A percentile compares a stretch with the other conserved stretches of the same genome.
These are phyloP conservation scores for Indicator maculatus DNA, from an alignment of 2,113 vertebrate genomes.

Conservation along the genomic window DNA sequence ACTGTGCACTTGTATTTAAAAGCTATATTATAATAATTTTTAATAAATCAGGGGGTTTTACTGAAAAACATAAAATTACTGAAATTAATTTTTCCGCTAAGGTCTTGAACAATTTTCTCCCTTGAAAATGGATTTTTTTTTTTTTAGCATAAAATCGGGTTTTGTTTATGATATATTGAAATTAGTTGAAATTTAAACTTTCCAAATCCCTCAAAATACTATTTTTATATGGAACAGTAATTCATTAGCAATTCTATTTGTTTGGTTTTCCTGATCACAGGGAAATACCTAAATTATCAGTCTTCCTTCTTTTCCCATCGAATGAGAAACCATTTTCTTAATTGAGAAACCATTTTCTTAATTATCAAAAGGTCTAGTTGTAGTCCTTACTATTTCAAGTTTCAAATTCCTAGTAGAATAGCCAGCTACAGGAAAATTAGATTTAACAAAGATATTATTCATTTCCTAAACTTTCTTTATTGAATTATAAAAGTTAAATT, in stretches of 20 bases:
- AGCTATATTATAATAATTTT: background rate
- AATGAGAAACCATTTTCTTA: background rate
- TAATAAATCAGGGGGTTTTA: accelerated
- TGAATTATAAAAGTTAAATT: background rate
- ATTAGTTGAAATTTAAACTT: background rate
- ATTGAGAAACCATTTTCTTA: background rate
- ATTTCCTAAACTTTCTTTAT: background rate
- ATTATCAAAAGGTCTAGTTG: background rate
- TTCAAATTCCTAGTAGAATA: background rate
- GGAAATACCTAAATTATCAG: background rate
- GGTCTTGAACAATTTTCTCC: background rate
- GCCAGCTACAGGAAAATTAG: background rate
- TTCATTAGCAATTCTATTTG: background rate
- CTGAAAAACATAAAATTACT: background rate
- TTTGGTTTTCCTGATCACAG: background rate
- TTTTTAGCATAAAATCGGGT: background rate
- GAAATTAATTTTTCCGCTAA: background rate
- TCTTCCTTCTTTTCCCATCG: background rate
- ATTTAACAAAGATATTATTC: background rate
- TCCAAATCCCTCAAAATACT: background rate
- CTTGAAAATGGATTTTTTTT: background rate
- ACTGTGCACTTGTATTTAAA: background rate
- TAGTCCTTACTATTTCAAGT: background rate
- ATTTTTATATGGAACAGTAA: background rate
- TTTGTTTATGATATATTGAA: background rate